Evolutionary conservation across 1,140 invertebrate genomes (phyloP).

Genomic region (Lordiphosa collinella): DNA sequence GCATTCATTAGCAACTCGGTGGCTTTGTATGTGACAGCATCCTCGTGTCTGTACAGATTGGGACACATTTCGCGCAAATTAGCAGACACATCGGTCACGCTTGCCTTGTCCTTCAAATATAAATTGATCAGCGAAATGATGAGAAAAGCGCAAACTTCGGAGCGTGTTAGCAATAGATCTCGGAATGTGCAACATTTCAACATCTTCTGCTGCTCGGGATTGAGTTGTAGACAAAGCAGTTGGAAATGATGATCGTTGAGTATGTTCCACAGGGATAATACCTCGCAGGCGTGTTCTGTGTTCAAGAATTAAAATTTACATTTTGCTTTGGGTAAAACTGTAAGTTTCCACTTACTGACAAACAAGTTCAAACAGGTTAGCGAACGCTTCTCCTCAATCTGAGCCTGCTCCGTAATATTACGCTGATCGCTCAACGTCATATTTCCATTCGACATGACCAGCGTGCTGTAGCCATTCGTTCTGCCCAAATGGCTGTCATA

Average conservation of each 20-base stretch:
- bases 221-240: slow-evolving; percentile 86
- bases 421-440: slow-evolving; percentile 60
- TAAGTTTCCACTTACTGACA: slow-evolving; percentile 80
- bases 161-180: slow-evolving; percentile 91
- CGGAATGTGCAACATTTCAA: slow-evolving; percentile 84
- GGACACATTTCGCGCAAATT: slow-evolving; percentile 96
- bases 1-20: slow-evolving; percentile 93
- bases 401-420: slow-evolving; percentile 79
- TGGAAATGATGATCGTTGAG: slow-evolving; percentile 96
- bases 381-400: slow-evolving; percentile 86
- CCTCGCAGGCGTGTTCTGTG: slow-evolving; percentile 89
- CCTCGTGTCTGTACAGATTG: slow-evolving; percentile 95
- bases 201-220: slow-evolving; percentile 82
- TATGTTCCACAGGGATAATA: slow-evolving; percentile 96
- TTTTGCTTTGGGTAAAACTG: no score
- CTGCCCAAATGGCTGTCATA: slow-evolving; percentile 58
- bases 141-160: slow-evolving; percentile 88
- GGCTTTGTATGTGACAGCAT: slow-evolving; percentile 95
- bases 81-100: slow-evolving; percentile 93
- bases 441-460: slow-evolving; percentile 39
- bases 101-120: slow-evolving; percentile 96
- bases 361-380: slow-evolving; percentile 89
- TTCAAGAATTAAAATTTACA: no score
- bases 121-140: slow-evolving; percentile 89
- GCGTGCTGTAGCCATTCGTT: slow-evolving; percentile 67